These are phyloP conservation scores for Chrysolina americana DNA, from an alignment of 2,888 invertebrate species.

Conservation along the genomic window DNA sequence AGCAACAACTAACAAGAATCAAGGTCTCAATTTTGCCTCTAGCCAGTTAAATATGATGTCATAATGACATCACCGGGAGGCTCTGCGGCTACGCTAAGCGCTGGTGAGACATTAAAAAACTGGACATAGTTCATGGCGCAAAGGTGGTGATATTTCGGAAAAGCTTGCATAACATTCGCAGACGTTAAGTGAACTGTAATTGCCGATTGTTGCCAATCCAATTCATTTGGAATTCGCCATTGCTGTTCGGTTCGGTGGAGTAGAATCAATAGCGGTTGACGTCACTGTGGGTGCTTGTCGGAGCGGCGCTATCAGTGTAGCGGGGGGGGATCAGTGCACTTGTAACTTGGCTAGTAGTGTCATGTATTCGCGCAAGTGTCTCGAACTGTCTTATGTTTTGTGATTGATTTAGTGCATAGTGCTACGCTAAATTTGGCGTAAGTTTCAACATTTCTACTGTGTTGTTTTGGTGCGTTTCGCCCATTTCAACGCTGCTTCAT, in stretches of 20 bases:
- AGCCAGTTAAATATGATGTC: slow-evolving; percentile 70
- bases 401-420: slow-evolving; percentile 66
- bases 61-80: slow-evolving; percentile 72
- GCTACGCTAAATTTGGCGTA: slow-evolving; percentile 66
- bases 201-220: slow-evolving; percentile 56
- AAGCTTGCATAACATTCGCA: slow-evolving; percentile 16
- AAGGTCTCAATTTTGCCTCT: slow-evolving; percentile 67
- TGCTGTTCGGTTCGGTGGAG: slow-evolving; percentile 62
- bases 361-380: slow-evolving; percentile 70
- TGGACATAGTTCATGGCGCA: slow-evolving; percentile 43
- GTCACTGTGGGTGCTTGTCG: slow-evolving; percentile 65
- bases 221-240: slow-evolving; percentile 60
- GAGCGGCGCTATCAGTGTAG: slow-evolving; percentile 67
- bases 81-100: slow-evolving; percentile 61
- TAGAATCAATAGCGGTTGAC: slow-evolving; percentile 70
- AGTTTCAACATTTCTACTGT: slow-evolving; percentile 57
- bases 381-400: slow-evolving; percentile 68
- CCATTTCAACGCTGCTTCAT: slow-evolving; percentile 44
- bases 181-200: slow-evolving; percentile 34
- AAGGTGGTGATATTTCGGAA: slow-evolving; percentile 35
- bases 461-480: slow-evolving; percentile 32
- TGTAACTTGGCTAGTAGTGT: slow-evolving; percentile 71
- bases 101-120: slow-evolving; percentile 38
- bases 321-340: slow-evolving; percentile 68
- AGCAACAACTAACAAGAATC: slow-evolving; percentile 62